These are phyloP conservation scores for Sminthurinus aureus DNA, from an alignment of 2,888 invertebrate species.

Conservation along the genomic window DNA sequence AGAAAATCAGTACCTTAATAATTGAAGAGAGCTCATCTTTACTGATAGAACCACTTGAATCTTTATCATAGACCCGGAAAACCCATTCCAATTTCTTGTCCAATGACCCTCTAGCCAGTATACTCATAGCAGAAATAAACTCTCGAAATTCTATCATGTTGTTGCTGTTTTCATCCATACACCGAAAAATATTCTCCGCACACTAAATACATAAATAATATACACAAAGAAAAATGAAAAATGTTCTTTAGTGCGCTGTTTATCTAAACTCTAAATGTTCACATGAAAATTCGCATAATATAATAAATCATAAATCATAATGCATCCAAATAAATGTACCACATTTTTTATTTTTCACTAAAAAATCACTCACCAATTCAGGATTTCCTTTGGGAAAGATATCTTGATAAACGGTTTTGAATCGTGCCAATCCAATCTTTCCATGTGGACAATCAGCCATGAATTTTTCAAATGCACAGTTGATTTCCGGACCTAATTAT, in stretches of 20 bases:
- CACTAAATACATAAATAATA: slow-evolving; percentile 2
- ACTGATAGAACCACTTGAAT: slow-evolving; percentile 25
- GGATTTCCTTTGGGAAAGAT: slow-evolving; percentile 29
- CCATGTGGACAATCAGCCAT: slow-evolving; percentile 26
- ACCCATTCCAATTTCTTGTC: slow-evolving; percentile 28
- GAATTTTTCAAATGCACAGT: slow-evolving; percentile 18
- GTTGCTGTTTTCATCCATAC: slow-evolving; percentile 23
- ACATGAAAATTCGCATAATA: no score
- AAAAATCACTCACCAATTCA: slow-evolving; percentile 17
- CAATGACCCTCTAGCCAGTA: slow-evolving; percentile 18
- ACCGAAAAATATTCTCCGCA: slow-evolving; percentile 27
- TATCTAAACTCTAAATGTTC: neutral
- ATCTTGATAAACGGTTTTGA: slow-evolving; percentile 10
- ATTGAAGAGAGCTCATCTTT: neutral
- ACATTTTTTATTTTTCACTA: neutral
- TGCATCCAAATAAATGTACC: no score
- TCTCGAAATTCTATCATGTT: slow-evolving; percentile 29
- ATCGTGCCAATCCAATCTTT: slow-evolving; percentile 17
- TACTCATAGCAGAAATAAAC: slow-evolving; percentile 21
- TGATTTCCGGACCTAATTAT: slow-evolving; percentile 8
- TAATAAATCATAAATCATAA: no score
- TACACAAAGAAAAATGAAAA: neutral
- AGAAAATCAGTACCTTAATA: neutral
- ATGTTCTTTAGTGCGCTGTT: neutral
- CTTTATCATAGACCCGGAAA: slow-evolving; percentile 25